Conservation (phyloP, 2,797 vertebrate genomes). For the Squalus acanthias region DNA sequence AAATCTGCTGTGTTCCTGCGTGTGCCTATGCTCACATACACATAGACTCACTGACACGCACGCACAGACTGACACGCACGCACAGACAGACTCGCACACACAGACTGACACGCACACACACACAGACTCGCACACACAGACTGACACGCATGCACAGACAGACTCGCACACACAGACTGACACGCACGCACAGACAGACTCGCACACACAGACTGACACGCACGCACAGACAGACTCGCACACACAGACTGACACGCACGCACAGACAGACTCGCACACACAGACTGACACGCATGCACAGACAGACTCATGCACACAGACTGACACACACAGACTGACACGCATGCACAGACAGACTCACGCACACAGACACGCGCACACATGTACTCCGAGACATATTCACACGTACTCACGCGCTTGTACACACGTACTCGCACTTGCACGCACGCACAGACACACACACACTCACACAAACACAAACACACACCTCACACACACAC, state of each 20-base stretch:
- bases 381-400: too few species aligned
- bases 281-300: too few species aligned
- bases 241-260: too few species aligned
- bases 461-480: too few species aligned
- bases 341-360: background rate
- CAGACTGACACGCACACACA: too few species aligned
- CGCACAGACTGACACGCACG: background rate
- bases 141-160: background rate
- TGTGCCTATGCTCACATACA: background rate
- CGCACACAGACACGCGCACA: too few species aligned
- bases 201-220: background rate
- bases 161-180: too few species aligned
- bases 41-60: too few species aligned
- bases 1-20: background rate
- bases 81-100: background rate
- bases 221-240: too few species aligned
- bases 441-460: background rate
- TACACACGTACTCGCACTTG: background rate
- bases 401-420: too few species aligned
- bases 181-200: background rate
- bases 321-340: background rate
- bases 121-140: background rate
- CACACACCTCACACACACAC: background rate
- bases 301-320: too few species aligned
- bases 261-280: too few species aligned